Base-by-base conservation (phyloP, 2,797 vertebrate species). In the Coendou prehensilis region DNA sequence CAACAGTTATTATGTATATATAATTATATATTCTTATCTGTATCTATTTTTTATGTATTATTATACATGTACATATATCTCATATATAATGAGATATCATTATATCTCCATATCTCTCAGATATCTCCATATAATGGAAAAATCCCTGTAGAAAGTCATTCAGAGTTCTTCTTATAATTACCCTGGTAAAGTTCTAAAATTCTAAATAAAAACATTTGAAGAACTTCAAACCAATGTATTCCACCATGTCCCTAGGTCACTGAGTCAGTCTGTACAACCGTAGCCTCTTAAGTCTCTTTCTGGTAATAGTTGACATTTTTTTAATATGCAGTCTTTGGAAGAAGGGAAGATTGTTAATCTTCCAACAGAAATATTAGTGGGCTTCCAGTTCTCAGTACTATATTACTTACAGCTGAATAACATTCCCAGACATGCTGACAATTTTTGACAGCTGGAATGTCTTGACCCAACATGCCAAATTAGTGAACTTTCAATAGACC, bases 101-200 rank as follows among this genome's bases (percentile, higher is more conserved):
- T 41, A 41, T 41, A 41, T 41, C 37, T 41, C 37, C 37, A 41
- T 41, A 2, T 41, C 37, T 41, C 37, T 41, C 37, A 41, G 37
- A 41, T 41, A 41, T 41, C 37, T 41, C 22, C 6, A 22, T 76
- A 52, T 85, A 97, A 97, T 97, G 95, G 93, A 97, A 95, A 95
- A 93, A 71, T 87, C 81, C 45, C 76, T 86, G 69, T 45, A 54
- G 94, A 91, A 30, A 91, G 67, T 59, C 33, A 57, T 20, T 30
- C 41, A 84, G 73, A 56, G 54, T 11, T 57, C 52, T 83, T 45
- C 37, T 22, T 30, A 33, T 7, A 10, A 14, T 89, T 80, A 61
- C 10, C 2, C 47, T 81, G 8, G 6, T 30, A 50, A 7, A 67
- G 50, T 17, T 64, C 10, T 57, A 84, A 93, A 52, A 75, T 28